Conservation (phyloP, 2,888 invertebrate genomes). For the Capitulum mitella region DNA sequence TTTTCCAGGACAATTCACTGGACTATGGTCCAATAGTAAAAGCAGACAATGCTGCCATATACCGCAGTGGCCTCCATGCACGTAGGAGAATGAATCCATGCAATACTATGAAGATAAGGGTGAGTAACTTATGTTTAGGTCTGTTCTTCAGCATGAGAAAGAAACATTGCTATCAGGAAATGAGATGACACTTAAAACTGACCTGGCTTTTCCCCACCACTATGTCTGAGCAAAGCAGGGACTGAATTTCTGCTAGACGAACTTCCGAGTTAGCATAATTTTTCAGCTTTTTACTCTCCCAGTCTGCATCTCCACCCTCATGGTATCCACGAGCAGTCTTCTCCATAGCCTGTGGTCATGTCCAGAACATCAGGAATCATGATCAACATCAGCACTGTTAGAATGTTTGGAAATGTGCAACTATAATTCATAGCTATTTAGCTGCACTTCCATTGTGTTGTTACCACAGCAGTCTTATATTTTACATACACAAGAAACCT, state of each 20-base stretch:
- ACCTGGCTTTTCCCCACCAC: constrained; percentile 56
- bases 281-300: constrained; percentile 81
- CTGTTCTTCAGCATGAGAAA: too few relatives aligned
- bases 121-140: too few relatives aligned
- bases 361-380: not conserved
- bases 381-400: not conserved
- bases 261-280: constrained; percentile 81
- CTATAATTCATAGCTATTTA: not conserved
- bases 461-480: not conserved
- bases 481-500: too few relatives aligned
- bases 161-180: too few relatives aligned
- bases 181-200: constrained; percentile 31
- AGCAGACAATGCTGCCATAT: too few relatives aligned
- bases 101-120: too few relatives aligned
- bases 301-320: constrained; percentile 87
- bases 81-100: too few relatives aligned
- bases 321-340: constrained; percentile 77
- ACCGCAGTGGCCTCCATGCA: too few relatives aligned
- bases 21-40: too few relatives aligned
- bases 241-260: constrained; percentile 82
- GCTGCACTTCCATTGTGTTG: not conserved
- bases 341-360: constrained; percentile 58
- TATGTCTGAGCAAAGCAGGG: constrained; percentile 70
- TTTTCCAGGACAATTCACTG: too few relatives aligned
- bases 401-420: not conserved